These are phyloP conservation scores for Lordiphosa fenestrarum DNA, from an alignment of 2,888 invertebrate species.

Conservation along the genomic window DNA sequence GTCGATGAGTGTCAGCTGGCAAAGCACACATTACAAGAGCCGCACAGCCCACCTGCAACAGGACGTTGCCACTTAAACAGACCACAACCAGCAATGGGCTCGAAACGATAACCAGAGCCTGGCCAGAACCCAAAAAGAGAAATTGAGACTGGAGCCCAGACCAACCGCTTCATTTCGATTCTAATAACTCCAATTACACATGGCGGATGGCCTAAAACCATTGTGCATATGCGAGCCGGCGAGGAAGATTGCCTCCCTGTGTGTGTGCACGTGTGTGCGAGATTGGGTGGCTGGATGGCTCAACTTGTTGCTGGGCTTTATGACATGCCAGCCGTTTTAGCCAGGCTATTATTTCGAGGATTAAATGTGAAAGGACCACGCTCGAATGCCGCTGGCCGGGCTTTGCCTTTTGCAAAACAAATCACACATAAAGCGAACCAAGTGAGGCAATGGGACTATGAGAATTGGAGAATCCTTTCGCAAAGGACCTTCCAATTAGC, in stretches of 20 bases:
- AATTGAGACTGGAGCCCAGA: conserved; percentile 30
- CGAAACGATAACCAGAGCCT: conserved; percentile 14
- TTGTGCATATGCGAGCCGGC: conserved; percentile 49
- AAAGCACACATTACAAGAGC: conserved; percentile 22
- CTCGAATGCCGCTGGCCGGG: conserved; percentile 47
- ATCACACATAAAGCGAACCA: conserved; percentile 51
- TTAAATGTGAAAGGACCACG: conserved; percentile 65
- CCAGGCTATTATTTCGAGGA: conserved; percentile 74
- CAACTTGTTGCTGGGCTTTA: conserved; percentile 72
- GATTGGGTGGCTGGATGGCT: conserved; percentile 41
- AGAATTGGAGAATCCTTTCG: conserved; percentile 25
- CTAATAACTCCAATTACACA: conserved; percentile 73
- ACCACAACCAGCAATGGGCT: conserved; percentile 45
- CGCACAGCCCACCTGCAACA: conserved; percentile 40
- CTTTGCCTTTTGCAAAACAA: conserved; percentile 60
- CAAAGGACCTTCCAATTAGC: conserved; percentile 50
- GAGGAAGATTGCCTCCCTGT: not conserved
- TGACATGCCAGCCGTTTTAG: conserved; percentile 64
- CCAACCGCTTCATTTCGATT: conserved; percentile 60
- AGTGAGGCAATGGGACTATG: conserved; percentile 19
- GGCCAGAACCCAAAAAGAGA: conserved; percentile 12
- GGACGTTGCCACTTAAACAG: conserved; percentile 62
- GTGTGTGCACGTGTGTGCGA: conserved; percentile 9
- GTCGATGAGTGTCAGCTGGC: conserved; percentile 29
- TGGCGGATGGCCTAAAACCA: conserved; percentile 61